These are phyloP conservation scores for Zenarchopterus dispar DNA, from an alignment of 2,797 vertebrate species.

Conservation along the genomic window DNA sequence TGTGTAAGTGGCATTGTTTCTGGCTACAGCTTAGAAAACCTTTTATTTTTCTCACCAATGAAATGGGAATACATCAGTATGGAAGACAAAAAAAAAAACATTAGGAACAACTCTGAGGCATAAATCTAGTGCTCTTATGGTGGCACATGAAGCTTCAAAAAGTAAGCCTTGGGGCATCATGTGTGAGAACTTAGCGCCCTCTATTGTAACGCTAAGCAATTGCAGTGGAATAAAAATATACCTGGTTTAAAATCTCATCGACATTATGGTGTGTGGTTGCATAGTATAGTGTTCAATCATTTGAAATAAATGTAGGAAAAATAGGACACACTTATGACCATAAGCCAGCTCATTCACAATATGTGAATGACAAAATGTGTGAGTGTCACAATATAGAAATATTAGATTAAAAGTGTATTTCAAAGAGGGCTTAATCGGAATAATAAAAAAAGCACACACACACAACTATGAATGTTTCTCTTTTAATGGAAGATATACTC, in stretches of 20 bases:
- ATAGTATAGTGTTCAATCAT: no score
- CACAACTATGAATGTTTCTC: no score
- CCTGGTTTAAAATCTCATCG: neutral
- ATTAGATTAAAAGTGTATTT: no score
- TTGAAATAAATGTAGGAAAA: no score
- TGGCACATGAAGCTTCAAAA: constrained; percentile 17
- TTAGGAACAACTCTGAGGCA: constrained; percentile 4
- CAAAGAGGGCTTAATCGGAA: no score
- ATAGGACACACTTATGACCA: no score
- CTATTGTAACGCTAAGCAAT: constrained; percentile 52
- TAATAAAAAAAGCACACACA: no score
- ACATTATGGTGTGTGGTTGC: no score
- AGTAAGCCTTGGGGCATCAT: neutral
- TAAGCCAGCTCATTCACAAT: no score
- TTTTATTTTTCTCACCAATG: neutral
- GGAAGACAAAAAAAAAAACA: constrained; percentile 24
- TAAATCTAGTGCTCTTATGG: constrained; percentile 23
- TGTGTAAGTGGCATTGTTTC: neutral
- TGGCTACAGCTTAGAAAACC: neutral
- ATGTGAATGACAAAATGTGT: no score
- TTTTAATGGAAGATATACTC: no score
- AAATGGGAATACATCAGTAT: constrained; percentile 1
- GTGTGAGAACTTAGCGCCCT: constrained; percentile 52
- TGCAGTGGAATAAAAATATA: neutral
- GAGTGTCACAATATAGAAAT: no score